Conservation (phyloP, 2,113 vertebrate species). For the Chaetodon trifascialis region DNA sequence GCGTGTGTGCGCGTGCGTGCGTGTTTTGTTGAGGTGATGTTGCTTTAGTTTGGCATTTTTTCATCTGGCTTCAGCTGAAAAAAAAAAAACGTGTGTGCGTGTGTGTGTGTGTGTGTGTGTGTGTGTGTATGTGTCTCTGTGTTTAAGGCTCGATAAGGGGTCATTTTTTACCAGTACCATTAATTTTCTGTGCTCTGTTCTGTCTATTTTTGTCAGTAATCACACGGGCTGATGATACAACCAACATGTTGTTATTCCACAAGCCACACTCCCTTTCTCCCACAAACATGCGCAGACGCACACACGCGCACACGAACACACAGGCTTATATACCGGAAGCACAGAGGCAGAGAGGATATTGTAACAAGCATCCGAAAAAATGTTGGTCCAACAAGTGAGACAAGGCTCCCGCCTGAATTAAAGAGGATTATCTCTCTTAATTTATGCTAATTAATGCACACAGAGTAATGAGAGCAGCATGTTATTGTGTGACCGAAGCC, state of each 20-base stretch:
- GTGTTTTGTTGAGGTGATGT: conserved; percentile 2
- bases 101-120: not conserved
- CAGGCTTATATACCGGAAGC: conserved; percentile 55
- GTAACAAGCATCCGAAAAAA: conserved; percentile 69
- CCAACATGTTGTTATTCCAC: conserved; percentile 37
- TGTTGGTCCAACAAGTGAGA: conserved; percentile 78
- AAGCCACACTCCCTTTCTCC: not conserved
- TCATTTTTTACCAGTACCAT: not conserved
- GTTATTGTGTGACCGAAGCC: conserved; percentile 64
- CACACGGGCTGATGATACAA: not conserved
- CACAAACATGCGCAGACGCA: not conserved
- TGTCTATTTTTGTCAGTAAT: conserved; percentile 31
- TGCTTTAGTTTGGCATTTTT: conserved; percentile 5
- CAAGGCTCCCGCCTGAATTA: conserved; percentile 71
- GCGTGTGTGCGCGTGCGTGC: not conserved
- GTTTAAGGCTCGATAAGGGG: not conserved
- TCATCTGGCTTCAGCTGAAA: not conserved
- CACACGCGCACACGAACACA: conserved; percentile 10
- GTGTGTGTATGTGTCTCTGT: not conserved
- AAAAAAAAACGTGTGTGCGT: too few relatives aligned
- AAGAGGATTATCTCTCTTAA: conserved; percentile 77
- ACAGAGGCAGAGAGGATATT: conserved; percentile 65
- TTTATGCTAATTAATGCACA: conserved; percentile 83
- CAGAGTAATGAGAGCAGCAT: conserved; percentile 70
- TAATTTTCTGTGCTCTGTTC: not conserved